phyloP scores from a whole-genome alignment of 1,140 invertebrate genomes.

The Eciton burchellii region DNA sequence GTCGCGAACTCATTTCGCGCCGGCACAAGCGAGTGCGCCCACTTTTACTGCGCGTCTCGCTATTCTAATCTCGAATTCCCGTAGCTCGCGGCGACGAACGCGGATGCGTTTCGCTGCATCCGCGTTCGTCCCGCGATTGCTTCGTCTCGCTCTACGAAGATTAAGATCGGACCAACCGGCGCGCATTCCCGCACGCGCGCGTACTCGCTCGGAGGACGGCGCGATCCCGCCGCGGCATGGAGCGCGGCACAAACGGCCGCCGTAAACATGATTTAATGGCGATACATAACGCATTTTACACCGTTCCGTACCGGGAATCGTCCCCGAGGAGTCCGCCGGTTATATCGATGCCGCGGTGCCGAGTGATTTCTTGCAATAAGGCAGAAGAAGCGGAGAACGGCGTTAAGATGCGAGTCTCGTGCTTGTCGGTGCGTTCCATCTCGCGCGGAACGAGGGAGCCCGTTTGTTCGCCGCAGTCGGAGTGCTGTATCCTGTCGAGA shows the following conservation, averaged over 20 bases:
- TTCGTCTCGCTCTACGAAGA: slow-evolving; percentile 43
- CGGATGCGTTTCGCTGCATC: slow-evolving; percentile 16
- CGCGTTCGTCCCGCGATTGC: slow-evolving; percentile 28
- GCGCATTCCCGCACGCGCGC: neutral
- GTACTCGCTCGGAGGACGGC: slow-evolving; percentile 1
- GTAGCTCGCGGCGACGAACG: neutral
- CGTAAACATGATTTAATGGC: slow-evolving; percentile 54
- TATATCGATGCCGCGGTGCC: slow-evolving; percentile 34
- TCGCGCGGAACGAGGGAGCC: neutral
- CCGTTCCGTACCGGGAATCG: slow-evolving; percentile 37
- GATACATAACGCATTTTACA: slow-evolving; percentile 47
- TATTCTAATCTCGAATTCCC: slow-evolving; percentile 30
- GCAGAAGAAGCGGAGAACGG: neutral
- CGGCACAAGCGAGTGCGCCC: neutral
- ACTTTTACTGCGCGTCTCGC: slow-evolving; percentile 28
- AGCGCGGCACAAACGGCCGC: slow-evolving; percentile 24
- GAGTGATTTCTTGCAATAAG: slow-evolving; percentile 49
- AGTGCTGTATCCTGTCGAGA: neutral
- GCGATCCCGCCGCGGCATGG: slow-evolving; percentile 14
- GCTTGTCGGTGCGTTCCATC: slow-evolving; percentile 24
- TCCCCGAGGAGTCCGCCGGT: slow-evolving; percentile 13
- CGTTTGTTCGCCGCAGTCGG: neutral
- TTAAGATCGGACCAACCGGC: slow-evolving; percentile 40
- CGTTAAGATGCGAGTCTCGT: slow-evolving; percentile 19
- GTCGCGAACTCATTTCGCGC: neutral